phyloP scores from a whole-genome alignment of 2,888 invertebrate genomes.

The Marasmarcha lunaedactyla region DNA sequence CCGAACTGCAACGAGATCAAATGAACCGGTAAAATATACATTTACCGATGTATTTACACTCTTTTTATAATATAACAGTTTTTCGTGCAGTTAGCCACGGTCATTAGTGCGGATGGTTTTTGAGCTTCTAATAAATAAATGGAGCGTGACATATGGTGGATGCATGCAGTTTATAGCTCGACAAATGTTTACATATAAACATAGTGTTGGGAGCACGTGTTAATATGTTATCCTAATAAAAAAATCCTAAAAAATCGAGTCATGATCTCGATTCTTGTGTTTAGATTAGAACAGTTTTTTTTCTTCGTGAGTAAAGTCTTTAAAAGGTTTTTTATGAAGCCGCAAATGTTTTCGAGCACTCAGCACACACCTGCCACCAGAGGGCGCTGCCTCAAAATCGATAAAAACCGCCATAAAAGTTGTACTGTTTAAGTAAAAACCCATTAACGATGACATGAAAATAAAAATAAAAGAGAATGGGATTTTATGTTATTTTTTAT shows the following conservation, averaged over 20 bases:
- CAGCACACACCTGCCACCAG: slow-evolving; percentile 27
- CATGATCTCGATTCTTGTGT: slow-evolving; percentile 27
- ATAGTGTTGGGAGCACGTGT: slow-evolving; percentile 40
- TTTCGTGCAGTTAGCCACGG: slow-evolving; percentile 44
- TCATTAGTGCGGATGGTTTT: slow-evolving; percentile 31
- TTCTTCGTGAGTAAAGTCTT: slow-evolving; percentile 7
- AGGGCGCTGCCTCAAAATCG: slow-evolving; percentile 25
- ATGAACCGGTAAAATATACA: slow-evolving; percentile 57
- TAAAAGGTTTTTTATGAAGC: slow-evolving; percentile 18
- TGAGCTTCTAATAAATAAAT: slow-evolving; percentile 24
- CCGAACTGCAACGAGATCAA: slow-evolving; percentile 41
- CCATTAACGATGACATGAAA: slow-evolving; percentile 44
- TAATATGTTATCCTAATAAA: slow-evolving; percentile 31
- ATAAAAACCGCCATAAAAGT: slow-evolving; percentile 33
- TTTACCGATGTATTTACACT: slow-evolving; percentile 40
- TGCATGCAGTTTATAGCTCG: slow-evolving; percentile 18
- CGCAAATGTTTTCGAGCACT: slow-evolving; percentile 12
- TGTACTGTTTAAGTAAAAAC: slow-evolving; percentile 39
- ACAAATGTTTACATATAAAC: slow-evolving; percentile 25
- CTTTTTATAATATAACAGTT: slow-evolving; percentile 30
- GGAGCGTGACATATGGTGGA: slow-evolving; percentile 31
- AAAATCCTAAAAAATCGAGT: slow-evolving; percentile 23
- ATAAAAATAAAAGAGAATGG: slow-evolving; percentile 30
- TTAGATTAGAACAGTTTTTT: background rate
- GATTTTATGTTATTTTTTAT: slow-evolving; percentile 10